Conservation (phyloP, 2,888 invertebrate species). For the Bombylius major region DNA sequence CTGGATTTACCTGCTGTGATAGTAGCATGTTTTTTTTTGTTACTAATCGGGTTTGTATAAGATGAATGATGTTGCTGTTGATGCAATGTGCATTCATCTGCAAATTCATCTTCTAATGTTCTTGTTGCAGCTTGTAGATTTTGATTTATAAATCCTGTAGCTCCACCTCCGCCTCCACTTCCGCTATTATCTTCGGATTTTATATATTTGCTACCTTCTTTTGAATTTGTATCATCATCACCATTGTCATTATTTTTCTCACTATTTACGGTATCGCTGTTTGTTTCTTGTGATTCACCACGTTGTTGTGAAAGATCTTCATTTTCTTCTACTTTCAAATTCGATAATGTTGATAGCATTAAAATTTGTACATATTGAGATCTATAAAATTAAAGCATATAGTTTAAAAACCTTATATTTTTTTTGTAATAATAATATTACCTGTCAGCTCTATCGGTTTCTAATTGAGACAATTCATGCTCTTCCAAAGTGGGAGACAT, state of each 20-base stretch:
- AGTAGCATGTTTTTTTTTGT: slow-evolving; percentile 19
- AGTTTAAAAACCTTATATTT: background rate
- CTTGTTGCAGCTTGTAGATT: slow-evolving; percentile 34
- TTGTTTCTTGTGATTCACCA: slow-evolving; percentile 23
- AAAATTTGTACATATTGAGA: slow-evolving; percentile 57
- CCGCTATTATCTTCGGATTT: slow-evolving; percentile 16
- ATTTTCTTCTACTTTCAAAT: slow-evolving; percentile 21
- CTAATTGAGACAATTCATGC: slow-evolving; percentile 41
- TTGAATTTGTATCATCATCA: slow-evolving; percentile 14
- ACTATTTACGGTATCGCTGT: slow-evolving; percentile 37
- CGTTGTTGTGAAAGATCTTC: slow-evolving; percentile 20
- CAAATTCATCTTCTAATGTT: slow-evolving; percentile 25
- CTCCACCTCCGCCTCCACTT: slow-evolving; percentile 11
- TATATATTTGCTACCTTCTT: slow-evolving; percentile 9
- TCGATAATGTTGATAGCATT: slow-evolving; percentile 46
- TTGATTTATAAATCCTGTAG: slow-evolving; percentile 10
- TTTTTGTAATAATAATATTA: slow-evolving; percentile 12
- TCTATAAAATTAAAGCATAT: slow-evolving; percentile 17
- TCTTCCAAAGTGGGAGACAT: slow-evolving; percentile 42
- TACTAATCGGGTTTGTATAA: slow-evolving; percentile 21
- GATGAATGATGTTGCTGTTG: slow-evolving; percentile 23
- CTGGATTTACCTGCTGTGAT: slow-evolving; percentile 13
- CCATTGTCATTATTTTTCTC: slow-evolving; percentile 21
- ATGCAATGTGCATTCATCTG: slow-evolving; percentile 28
- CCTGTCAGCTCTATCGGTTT: slow-evolving; percentile 46